Evolutionary conservation across 2,888 invertebrate genomes (phyloP), one percentile per base, ranked within the genome.

Genomic region (Apantesis nais): DNA sequence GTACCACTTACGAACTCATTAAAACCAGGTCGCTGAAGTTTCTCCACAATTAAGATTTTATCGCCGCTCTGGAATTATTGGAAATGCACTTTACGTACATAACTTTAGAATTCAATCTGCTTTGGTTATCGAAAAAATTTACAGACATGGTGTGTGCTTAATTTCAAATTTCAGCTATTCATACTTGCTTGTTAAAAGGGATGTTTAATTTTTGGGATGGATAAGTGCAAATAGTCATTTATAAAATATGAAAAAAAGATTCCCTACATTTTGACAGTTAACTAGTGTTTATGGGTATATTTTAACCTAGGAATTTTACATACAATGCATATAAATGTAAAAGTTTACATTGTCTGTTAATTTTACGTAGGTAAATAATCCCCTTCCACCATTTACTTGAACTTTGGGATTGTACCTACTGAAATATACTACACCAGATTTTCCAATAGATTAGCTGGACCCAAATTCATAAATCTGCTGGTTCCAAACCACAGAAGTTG

Each of bases 11-110:
- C 66, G 55, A 55, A 58, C 62, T 71, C 74, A 74, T 68, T 77
- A 76, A 74, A 78, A 78, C 70, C 69, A 73, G 82, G 82, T 67
- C 80, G 65, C 81, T 81, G 81, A 82, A 82, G 73, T 81, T 82
- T 81, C 82, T 80, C 81, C 55, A 63, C 29, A n/a, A 62, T 68
- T 62, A 72, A 64, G 44, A 70, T 41, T 58, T 55, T 44, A 66
- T 60, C 58, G 22, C 34, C 14, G 22, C 7, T 8, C 22, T 29
- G 19, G n/a, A 12, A 7, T 19, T 16, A 48, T 22, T 44, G 7
- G 52, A 66, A 68, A 16, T 67, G 14, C 55, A 67, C 74, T 69
- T 48, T 71, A 71, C 37, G 1, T 11, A 0, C 7, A 14, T 5
- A 12, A 2, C 0, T 4, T 29, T 16, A 71, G 39, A 48, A 44